Percentiles rank a stretch among this genome's conserved stretches.
These are phyloP conservation scores for Cryptophagus acutangulus DNA, from an alignment of 2,888 invertebrate genomes.

Conservation along the genomic window DNA sequence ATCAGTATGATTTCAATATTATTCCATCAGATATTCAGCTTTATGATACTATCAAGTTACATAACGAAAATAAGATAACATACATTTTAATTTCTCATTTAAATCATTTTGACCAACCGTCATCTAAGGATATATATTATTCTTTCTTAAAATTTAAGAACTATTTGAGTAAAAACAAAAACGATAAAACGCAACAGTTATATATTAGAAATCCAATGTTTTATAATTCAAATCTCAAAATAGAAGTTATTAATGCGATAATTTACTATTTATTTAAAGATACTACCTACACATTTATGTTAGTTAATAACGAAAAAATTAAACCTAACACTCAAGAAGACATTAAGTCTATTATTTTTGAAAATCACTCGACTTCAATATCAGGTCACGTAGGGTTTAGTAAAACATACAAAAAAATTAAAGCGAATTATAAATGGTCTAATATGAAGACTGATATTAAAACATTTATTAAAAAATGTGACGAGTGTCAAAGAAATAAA, in stretches of 20 bases:
- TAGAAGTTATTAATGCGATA: neutral
- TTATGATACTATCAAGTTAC: too few relatives aligned
- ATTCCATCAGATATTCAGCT: too few relatives aligned
- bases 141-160: neutral
- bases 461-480: slow-evolving; percentile 17
- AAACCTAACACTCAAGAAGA: neutral
- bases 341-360: slow-evolving; percentile 5
- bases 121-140: slow-evolving; percentile 7
- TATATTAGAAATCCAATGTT: slow-evolving; percentile 2
- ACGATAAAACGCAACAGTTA: neutral
- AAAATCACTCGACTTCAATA: slow-evolving; percentile 7
- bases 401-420: slow-evolving; percentile 18
- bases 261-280: too few relatives aligned
- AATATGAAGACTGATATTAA: slow-evolving; percentile 24
- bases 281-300: neutral
- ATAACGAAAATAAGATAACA: too few relatives aligned
- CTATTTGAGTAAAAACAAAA: slow-evolving; percentile 1
- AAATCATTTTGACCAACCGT: slow-evolving; percentile 7
- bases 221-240: neutral
- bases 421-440: slow-evolving; percentile 22
- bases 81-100: slow-evolving; percentile 8
- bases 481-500: slow-evolving; percentile 32
- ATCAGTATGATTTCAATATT: too few relatives aligned
- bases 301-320: neutral
- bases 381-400: slow-evolving; percentile 12